Evolutionary conservation across 2,113 vertebrate genomes (phyloP).

Genomic region (Oxygymnocypris stewartii): DNA sequence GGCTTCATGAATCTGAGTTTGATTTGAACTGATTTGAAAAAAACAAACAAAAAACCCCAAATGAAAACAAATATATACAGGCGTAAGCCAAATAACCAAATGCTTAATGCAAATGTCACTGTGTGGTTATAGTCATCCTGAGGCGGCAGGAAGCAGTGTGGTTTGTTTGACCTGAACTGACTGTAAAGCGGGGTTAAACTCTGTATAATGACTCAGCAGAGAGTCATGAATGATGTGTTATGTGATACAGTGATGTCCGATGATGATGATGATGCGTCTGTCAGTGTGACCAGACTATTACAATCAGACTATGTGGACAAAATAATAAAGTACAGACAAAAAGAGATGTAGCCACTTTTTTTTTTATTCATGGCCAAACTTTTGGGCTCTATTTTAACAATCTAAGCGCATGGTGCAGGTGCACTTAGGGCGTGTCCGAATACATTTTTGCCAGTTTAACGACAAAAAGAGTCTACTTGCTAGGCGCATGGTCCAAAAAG

Average conservation of each 20-base stretch:
- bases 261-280: neutral
- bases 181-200: neutral
- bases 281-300: neutral
- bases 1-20: neutral
- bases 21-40: neutral
- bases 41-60: no score
- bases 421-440: no score
- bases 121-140: neutral
- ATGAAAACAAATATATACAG: neutral
- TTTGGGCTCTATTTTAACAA: neutral
- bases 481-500: no score
- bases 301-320: neutral
- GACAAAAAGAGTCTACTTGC: no score
- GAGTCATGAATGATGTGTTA: neutral
- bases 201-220: neutral
- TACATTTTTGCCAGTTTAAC: no score
- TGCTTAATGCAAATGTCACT: neutral
- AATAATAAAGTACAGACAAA: neutral
- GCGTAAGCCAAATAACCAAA: neutral
- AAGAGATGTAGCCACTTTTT: neutral
- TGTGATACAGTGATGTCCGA: neutral
- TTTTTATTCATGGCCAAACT: neutral
- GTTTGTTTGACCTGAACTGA: neutral
- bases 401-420: no score
- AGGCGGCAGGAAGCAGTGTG: neutral